A percentile compares a stretch with the other conserved stretches of the same genome.
These are phyloP conservation scores for Trichogramma dendrolimi DNA, from an alignment of 2,888 invertebrate genomes.

Conservation along the genomic window DNA sequence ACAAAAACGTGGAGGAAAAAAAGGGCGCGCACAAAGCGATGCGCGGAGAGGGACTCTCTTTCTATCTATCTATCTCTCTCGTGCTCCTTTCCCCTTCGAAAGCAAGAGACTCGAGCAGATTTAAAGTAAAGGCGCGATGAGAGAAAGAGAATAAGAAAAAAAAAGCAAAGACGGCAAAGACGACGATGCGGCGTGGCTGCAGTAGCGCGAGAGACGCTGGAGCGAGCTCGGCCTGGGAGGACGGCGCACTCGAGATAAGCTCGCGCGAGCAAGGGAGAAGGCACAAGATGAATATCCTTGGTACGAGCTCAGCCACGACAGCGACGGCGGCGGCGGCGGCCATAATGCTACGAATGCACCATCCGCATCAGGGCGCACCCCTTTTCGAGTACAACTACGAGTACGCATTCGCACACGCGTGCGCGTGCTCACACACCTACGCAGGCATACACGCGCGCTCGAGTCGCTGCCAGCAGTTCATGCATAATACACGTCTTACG, in stretches of 20 bases:
- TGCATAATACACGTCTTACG: constrained; percentile 1
- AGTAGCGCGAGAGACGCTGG: constrained; percentile 16
- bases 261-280: constrained; percentile 39
- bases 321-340: constrained; percentile 49
- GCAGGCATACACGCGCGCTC: neutral
- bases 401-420: constrained; percentile 5
- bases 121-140: neutral
- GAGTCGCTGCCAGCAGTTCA: too few species aligned
- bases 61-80: too few species aligned
- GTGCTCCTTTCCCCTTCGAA: too few species aligned
- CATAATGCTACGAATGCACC: constrained; percentile 51
- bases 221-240: constrained; percentile 26
- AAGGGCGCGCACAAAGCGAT: too few species aligned
- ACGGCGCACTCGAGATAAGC: constrained; percentile 38
- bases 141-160: constrained; percentile 13
- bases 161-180: constrained; percentile 5
- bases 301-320: constrained; percentile 46
- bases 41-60: too few species aligned
- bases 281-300: constrained; percentile 49
- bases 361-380: constrained; percentile 34
- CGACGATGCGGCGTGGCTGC: constrained; percentile 35
- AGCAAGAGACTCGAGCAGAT: neutral
- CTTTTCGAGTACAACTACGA: neutral
- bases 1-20: too few species aligned
- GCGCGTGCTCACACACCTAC: constrained; percentile 15